Evolutionary conservation across 2,888 invertebrate species (phyloP).

Genomic region (Morinoia aosen): DNA sequence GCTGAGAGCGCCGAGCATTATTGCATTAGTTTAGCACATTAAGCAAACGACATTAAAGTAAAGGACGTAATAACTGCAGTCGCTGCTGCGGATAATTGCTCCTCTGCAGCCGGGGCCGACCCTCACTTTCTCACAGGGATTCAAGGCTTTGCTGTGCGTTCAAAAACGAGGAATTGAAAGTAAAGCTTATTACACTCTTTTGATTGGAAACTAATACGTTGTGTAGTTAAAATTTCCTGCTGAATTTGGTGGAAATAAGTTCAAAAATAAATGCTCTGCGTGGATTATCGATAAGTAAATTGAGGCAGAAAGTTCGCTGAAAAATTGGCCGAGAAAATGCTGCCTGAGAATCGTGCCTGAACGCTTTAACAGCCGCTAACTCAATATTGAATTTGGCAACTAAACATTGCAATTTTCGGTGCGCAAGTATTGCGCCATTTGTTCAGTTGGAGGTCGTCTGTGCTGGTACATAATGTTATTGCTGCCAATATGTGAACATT

Average conservation of each 20-base stretch:
- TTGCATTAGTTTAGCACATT: neutral
- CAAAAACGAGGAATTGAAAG: neutral
- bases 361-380: neutral
- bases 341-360: neutral
- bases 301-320: too few relatives aligned
- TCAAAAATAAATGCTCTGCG: too few relatives aligned
- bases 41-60: conserved; percentile 17
- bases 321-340: too few relatives aligned
- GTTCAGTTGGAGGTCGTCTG: too few relatives aligned
- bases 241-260: neutral
- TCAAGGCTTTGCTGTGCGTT: neutral
- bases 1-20: neutral
- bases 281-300: too few relatives aligned
- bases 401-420: neutral
- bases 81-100: conserved; percentile 17
- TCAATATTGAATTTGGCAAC: neutral
- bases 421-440: neutral
- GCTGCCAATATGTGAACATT: too few relatives aligned
- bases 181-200: neutral
- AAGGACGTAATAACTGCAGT: conserved; percentile 4
- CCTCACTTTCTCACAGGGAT: neutral
- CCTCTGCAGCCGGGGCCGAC: neutral
- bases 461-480: neutral
- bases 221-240: neutral
- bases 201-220: neutral